These are phyloP conservation scores for Auanema freiburgensis DNA, from an alignment of 2,888 invertebrate species.

Conservation along the genomic window DNA sequence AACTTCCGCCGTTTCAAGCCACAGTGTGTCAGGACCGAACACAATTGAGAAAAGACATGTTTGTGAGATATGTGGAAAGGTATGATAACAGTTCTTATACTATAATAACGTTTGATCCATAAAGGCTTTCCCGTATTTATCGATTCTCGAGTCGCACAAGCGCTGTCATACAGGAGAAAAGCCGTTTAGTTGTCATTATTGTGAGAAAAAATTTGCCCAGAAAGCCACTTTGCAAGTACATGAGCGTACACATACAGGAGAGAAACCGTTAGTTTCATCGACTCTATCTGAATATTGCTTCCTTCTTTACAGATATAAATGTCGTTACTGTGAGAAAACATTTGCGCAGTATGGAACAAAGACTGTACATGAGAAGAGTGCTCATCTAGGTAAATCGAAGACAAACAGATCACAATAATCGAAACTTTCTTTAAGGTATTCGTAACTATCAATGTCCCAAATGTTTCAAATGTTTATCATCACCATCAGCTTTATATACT, in stretches of 20 bases:
- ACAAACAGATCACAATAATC: not conserved
- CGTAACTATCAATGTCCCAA: constrained; percentile 64
- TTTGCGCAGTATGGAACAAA: constrained; percentile 65
- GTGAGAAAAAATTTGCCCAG: constrained; percentile 64
- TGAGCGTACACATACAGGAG: constrained; percentile 64
- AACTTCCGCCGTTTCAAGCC: not conserved
- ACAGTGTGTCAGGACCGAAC: constrained; percentile 20
- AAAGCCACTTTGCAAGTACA: constrained; percentile 65
- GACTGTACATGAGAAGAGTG: constrained; percentile 64
- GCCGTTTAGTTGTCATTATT: constrained; percentile 62
- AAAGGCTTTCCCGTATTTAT: constrained; percentile 57
- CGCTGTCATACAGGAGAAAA: constrained; percentile 65
- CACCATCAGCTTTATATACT: constrained; percentile 64
- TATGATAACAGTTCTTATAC: constrained; percentile 5
- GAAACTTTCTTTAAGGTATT: constrained; percentile 34
- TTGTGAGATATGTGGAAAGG: constrained; percentile 60
- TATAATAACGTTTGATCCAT: not conserved
- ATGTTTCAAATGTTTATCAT: constrained; percentile 61
- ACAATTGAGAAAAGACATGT: constrained; percentile 57
- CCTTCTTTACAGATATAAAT: constrained; percentile 56
- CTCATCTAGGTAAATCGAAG: constrained; percentile 51
- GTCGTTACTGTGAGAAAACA: constrained; percentile 62
- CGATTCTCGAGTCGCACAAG: constrained; percentile 64
- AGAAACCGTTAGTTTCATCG: constrained; percentile 52
- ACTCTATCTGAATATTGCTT: not conserved